A percentile compares a stretch with the other conserved stretches of the same genome.
phyloP scores from a whole-genome alignment of 2,113 vertebrate species.

The Chaenocephalus aceratus region DNA sequence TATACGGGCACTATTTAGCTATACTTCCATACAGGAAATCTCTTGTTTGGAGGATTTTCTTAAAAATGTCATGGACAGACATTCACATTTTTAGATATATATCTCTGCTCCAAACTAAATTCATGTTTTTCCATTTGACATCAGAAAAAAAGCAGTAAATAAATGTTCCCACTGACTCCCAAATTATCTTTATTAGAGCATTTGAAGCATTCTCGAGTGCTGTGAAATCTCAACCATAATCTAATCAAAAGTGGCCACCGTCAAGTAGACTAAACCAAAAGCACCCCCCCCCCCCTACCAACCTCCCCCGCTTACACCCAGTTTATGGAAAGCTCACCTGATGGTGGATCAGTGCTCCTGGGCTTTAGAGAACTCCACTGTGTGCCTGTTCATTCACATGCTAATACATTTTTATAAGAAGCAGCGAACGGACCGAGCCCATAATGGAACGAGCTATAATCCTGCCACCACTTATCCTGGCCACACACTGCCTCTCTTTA shows the following conservation, averaged over 20 bases:
- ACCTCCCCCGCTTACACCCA: constrained; percentile 27
- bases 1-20: too few species aligned
- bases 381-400: constrained; percentile 78
- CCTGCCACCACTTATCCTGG: constrained; percentile 72
- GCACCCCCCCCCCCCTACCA: constrained; percentile 7
- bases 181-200: constrained; percentile 32
- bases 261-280: neutral
- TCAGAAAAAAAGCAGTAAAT: neutral
- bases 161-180: constrained; percentile 24
- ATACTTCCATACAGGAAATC: too few species aligned
- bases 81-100: too few species aligned
- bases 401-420: constrained; percentile 79
- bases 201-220: constrained; percentile 14
- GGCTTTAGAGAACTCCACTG: constrained; percentile 68
- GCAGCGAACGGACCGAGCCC: constrained; percentile 74
- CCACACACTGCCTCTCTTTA: constrained; percentile 48
- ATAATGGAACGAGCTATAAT: constrained; percentile 78
- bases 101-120: neutral
- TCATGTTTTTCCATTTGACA: neutral
- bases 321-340: constrained; percentile 72
- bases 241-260: constrained; percentile 18
- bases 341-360: constrained; percentile 73
- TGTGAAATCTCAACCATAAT: constrained; percentile 39
- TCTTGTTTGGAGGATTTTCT: too few species aligned
- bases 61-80: too few species aligned